Base-by-base conservation (phyloP, 2,888 invertebrate genomes). In the Habroteleia sp. region DNA sequence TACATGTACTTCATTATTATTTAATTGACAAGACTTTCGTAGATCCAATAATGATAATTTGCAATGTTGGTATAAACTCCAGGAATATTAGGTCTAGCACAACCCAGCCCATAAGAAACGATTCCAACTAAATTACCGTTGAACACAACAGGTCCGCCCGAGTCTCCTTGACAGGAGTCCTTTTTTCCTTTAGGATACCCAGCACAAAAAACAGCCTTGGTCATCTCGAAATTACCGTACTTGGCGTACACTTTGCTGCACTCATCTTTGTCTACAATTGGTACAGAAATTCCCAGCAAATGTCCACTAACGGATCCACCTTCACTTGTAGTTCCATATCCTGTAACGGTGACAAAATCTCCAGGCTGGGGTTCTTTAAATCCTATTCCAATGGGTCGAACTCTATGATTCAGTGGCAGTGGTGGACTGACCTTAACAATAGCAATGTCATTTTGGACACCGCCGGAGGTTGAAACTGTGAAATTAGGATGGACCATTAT, bases 31-130 rank as follows among this genome's bases (percentile, higher is more conserved):
- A n/a, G n/a, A n/a, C n/a, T n/a, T n/a, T n/a, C n/a, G n/a, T n/a
- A n/a, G n/a, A n/a, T n/a, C n/a, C n/a, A n/a, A n/a, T n/a, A n/a
- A n/a, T n/a, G n/a, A n/a, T n/a, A n/a, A n/a, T n/a, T n/a, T n/a
- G 65, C 46, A 2, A 74, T 62, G 14, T 74, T 66, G 0, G 60
- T 74, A 31, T 74, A 74, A 13, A 74, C 74, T 8, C 74, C 74
- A 0, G 74, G 74, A 10, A 74, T 27, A 41, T 54, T 16, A 7
- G 62, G 68, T 7, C 29, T 17, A 1, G 46, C 68, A 14, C 74
- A 74, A 10, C 39, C 39, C 23, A 44, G 39, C 7, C 68, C 68
- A 6, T 63, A 74, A 0, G 74, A 68, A 6, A 74, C 74, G 1
- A 74, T 62, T 23, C 74, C 74, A 16, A 52, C 73, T 1, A 73